These are phyloP conservation scores for Clupea harengus DNA, from an alignment of 2,113 vertebrate genomes.

Conservation along the genomic window DNA sequence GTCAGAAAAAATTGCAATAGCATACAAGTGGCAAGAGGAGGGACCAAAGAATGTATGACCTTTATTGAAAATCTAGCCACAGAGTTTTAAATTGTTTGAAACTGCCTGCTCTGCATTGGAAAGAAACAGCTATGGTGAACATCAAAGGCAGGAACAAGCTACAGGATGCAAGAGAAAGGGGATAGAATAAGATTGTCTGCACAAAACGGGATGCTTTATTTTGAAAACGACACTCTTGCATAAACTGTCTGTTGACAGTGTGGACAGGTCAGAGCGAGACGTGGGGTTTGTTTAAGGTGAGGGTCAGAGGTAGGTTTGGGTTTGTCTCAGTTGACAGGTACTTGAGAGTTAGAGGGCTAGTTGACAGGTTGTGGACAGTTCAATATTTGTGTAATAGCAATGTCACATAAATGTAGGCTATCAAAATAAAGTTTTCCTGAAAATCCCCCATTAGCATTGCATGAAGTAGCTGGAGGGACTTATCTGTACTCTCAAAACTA, in stretches of 20 bases:
- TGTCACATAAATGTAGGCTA: background rate
- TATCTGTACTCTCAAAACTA: constrained; percentile 36
- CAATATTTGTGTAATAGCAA: background rate
- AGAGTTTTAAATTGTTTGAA: background rate
- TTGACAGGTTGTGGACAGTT: background rate
- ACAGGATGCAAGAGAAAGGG: background rate
- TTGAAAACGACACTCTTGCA: background rate
- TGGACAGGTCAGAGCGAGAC: background rate
- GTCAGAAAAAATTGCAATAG: background rate
- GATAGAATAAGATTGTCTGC: background rate
- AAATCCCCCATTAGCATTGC: constrained; percentile 23
- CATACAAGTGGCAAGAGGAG: background rate
- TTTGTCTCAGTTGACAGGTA: background rate
- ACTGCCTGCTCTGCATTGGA: background rate
- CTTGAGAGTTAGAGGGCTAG: background rate
- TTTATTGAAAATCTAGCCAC: background rate
- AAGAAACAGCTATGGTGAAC: background rate
- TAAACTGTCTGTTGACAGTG: background rate
- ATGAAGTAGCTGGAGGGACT: constrained; percentile 20
- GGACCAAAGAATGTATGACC: background rate
- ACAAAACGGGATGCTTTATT: background rate
- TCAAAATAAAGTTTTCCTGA: constrained; percentile 35
- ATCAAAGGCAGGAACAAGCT: background rate
- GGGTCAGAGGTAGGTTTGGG: background rate
- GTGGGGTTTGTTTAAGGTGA: background rate